Conservation (phyloP, 2,797 vertebrate species). For the Diglossa cyanea region DNA sequence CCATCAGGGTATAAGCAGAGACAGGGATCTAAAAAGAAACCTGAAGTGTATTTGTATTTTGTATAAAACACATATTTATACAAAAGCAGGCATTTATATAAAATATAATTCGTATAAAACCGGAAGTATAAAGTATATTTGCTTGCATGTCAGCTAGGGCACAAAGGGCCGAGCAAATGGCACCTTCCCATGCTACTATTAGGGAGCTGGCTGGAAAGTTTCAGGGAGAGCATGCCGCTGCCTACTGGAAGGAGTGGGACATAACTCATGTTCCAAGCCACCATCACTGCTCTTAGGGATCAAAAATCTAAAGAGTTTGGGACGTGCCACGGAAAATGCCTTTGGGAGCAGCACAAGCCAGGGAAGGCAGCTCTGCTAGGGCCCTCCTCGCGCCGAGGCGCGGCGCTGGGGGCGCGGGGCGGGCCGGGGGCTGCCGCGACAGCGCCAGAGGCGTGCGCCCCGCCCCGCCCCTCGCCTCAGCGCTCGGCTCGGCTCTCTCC, state of each 20-base stretch:
- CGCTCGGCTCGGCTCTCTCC: neutral
- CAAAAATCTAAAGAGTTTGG: conserved; percentile 56
- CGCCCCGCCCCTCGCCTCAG: neutral
- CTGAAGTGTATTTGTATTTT: neutral
- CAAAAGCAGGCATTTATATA: too few relatives aligned
- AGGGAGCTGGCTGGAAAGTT: neutral
- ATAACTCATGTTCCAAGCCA: conserved; percentile 8
- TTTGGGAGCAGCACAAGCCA: conserved; percentile 24
- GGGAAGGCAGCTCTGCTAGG: accelerated
- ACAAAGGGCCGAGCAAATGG: too few relatives aligned
- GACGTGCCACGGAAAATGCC: neutral
- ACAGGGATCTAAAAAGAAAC: neutral
- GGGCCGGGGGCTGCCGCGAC: neutral
- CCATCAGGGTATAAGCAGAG: neutral
- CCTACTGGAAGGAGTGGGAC: conserved; percentile 10
- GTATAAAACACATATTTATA: neutral
- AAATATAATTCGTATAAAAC: neutral
- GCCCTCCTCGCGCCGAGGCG: accelerated
- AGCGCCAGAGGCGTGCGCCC: neutral
- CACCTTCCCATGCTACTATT: accelerated
- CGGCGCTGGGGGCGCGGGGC: too few relatives aligned
- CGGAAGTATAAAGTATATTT: accelerated
- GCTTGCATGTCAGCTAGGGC: accelerated
- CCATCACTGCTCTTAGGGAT: conserved; percentile 60
- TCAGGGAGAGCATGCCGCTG: neutral